Conservation (phyloP, 1,140 invertebrate genomes). For the Rhizoglyphus robini region DNA sequence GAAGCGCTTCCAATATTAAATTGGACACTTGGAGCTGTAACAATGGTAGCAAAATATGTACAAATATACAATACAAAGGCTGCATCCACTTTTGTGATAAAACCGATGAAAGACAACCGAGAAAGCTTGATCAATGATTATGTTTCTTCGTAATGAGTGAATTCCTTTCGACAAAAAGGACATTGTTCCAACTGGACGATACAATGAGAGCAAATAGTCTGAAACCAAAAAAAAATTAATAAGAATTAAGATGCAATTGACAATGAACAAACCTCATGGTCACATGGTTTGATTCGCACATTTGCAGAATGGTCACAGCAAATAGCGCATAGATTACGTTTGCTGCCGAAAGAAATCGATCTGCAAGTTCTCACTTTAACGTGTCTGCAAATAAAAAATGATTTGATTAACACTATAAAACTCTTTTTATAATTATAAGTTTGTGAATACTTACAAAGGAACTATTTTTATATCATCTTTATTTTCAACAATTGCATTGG, state of each 20-base stretch:
- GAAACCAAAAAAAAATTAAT: slow-evolving; percentile 37
- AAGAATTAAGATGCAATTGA: slow-evolving; percentile 15
- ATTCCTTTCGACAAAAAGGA: slow-evolving; percentile 66
- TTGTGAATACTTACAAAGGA: slow-evolving; percentile 35
- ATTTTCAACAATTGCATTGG: slow-evolving; percentile 50
- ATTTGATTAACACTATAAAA: slow-evolving; percentile 19
- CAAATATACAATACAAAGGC: too few relatives aligned
- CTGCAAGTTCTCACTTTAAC: slow-evolving; percentile 53
- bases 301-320: slow-evolving; percentile 13
- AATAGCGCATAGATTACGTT: slow-evolving; percentile 6
- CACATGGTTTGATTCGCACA: slow-evolving; percentile 14
- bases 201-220: slow-evolving; percentile 70
- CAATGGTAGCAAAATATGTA: too few relatives aligned
- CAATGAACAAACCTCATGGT: slow-evolving; percentile 2
- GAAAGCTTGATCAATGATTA: too few relatives aligned
- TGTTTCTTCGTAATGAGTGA: slow-evolving; percentile 37
- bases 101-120: background rate
- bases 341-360: background rate
- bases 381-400: slow-evolving; percentile 41
- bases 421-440: slow-evolving; percentile 10
- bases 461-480: slow-evolving; percentile 51
- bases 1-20: too few relatives aligned
- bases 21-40: too few relatives aligned
- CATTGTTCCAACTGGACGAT: slow-evolving; percentile 60
- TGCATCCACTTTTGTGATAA: too few relatives aligned